Percentiles rank a stretch among this genome's conserved stretches.
phyloP scores from a whole-genome alignment of 2,888 invertebrate species.

The Halictus ligatus region DNA sequence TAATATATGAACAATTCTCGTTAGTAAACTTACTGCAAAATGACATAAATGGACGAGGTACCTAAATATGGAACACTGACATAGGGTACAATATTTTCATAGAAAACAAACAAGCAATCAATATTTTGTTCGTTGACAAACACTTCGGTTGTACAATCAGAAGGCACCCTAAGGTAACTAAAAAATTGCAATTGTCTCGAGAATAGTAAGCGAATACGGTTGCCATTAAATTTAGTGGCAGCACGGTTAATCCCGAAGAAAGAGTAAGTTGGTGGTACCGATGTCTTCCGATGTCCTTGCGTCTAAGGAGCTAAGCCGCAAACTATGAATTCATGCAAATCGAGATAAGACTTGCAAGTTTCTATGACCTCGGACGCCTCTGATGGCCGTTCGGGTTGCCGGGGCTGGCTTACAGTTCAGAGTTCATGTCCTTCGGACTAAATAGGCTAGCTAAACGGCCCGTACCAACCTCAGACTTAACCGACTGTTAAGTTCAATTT shows the following conservation, averaged over 20 bases:
- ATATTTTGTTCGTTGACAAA: too few relatives aligned
- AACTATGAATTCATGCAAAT: slow-evolving; percentile 84
- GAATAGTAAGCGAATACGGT: background rate
- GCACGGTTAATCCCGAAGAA: slow-evolving; percentile 34
- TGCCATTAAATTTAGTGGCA: background rate
- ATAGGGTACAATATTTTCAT: too few relatives aligned
- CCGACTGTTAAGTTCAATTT: slow-evolving; percentile 80
- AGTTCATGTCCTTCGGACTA: slow-evolving; percentile 66
- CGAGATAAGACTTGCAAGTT: slow-evolving; percentile 82
- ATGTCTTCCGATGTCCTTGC: slow-evolving; percentile 73
- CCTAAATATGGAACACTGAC: too few relatives aligned
- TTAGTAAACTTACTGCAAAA: background rate
- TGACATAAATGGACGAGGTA: background rate
- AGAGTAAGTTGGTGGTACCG: slow-evolving; percentile 40
- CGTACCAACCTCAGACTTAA: slow-evolving; percentile 73
- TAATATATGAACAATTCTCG: background rate
- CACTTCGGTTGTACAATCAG: too few relatives aligned
- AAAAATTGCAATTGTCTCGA: background rate
- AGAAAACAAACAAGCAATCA: too few relatives aligned
- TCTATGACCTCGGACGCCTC: slow-evolving; percentile 71
- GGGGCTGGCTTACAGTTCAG: slow-evolving; percentile 70
- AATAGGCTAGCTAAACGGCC: slow-evolving; percentile 68
- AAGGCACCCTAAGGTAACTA: background rate
- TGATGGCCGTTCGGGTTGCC: slow-evolving; percentile 56
- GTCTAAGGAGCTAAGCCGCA: slow-evolving; percentile 76